Base-by-base conservation (phyloP, 2,888 invertebrate species). In the Campopleginae sp. region DNA sequence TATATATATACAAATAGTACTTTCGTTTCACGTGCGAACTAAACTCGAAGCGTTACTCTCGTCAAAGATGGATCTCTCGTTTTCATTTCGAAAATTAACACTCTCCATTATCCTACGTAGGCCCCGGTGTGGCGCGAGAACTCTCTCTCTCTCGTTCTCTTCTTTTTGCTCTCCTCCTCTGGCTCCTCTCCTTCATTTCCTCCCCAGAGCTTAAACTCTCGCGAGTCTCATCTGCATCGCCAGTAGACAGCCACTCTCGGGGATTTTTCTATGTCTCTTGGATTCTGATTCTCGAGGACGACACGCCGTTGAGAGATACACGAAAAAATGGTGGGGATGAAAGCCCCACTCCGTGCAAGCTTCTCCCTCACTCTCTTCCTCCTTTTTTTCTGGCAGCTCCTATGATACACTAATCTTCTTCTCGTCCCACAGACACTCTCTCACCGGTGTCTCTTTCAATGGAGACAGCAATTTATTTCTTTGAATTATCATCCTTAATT, bases 61-160 rank as follows among this genome's bases (percentile, higher is more conserved):
- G 89, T 90, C 89, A 92, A 92, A 92, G 92, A 93, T 91, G 91
- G 91, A 92, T 91, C 93, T 92, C 92, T 91, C 92, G 90, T 93
- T 93, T 93, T 93, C 93, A 93, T 93, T 93, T 91, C 90, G 91
- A 92, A 91, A 93, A 93, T 93, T 93, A 93, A 93, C 93, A 91
- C 93, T 93, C 92, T 90, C 91, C 91, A 90, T 92, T 92, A 91
- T 90, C 88, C 80, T 65, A 83, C 68, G 68, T 81, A 70, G 77
- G 85, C 68, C 42, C 70, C 31, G 66, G 42, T 72, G 46, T 71
- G 58, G 74, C 44, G 74, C 66, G 63, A 76, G 78, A 68, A 82
- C 63, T 80, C 65, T 44, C 72, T 51, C 46, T 80, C 66, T 70
- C 31, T 72, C 80, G 83, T 80, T 82, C 72, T 54, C 63, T 61